A percentile compares a stretch with the other conserved stretches of the same genome.
Conservation (phyloP, 2,113 vertebrate species). For the Petaurus breviceps region DNA sequence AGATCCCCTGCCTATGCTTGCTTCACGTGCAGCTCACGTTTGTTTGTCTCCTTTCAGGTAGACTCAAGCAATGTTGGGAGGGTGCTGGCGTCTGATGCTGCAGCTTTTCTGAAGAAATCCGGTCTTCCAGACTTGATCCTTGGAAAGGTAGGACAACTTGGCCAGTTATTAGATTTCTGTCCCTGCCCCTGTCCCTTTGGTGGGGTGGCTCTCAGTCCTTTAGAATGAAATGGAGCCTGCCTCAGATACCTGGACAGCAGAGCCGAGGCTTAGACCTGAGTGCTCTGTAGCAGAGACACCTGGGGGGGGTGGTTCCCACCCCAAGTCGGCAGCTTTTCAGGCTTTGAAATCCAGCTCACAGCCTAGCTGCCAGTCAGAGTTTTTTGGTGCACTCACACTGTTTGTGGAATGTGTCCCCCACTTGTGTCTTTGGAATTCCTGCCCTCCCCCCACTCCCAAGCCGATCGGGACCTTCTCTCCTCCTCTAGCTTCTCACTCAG, state of each 20-base stretch:
- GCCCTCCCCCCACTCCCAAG: no score
- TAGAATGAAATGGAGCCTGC: not conserved
- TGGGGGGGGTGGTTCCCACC: constrained; percentile 23
- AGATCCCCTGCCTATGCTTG: not conserved
- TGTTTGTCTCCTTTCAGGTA: constrained; percentile 85
- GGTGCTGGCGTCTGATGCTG: constrained; percentile 95
- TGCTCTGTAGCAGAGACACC: constrained; percentile 40
- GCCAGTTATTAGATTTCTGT: no score
- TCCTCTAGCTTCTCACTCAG: not conserved
- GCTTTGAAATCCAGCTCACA: constrained; percentile 39
- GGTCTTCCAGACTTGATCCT: constrained; percentile 95
- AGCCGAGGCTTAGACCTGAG: not conserved
- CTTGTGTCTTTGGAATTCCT: not conserved
- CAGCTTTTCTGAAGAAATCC: constrained; percentile 96
- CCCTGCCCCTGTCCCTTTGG: not conserved
- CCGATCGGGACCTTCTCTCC: not conserved
- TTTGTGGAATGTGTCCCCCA: no score
- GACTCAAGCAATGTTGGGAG: constrained; percentile 92
- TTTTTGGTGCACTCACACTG: not conserved
- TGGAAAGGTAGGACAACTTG: constrained; percentile 91
- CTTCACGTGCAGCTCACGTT: not conserved
- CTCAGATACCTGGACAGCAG: not conserved
- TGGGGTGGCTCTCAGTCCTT: not conserved
- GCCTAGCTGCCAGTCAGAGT: not conserved
- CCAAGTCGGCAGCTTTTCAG: constrained; percentile 39